Conservation (phyloP, 2,797 vertebrate genomes). For the Smutsia temminckii region DNA sequence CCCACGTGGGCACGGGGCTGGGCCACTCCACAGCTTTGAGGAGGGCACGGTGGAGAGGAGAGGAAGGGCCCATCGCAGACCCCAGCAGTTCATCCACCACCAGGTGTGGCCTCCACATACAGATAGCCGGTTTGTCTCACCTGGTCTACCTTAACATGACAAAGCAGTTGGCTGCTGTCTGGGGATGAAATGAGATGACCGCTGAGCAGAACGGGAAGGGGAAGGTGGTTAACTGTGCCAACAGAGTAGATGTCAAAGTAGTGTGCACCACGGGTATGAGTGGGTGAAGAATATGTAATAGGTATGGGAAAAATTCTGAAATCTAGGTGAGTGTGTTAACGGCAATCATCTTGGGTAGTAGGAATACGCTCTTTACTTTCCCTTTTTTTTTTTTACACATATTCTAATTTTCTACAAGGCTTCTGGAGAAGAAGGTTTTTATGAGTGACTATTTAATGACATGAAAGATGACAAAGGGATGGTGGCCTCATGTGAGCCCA, state of each 20-base stretch:
- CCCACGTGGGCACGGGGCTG: not conserved
- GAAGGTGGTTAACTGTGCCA: not conserved
- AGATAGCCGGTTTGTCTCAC: not conserved
- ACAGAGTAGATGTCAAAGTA: not conserved
- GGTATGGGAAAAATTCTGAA: not conserved
- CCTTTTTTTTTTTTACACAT: not conserved
- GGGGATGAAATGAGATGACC: not conserved
- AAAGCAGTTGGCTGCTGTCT: not conserved
- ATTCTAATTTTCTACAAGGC: constrained; percentile 33
- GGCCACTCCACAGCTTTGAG: not conserved
- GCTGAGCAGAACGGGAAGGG: not conserved
- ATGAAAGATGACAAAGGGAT: not conserved
- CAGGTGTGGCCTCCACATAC: constrained; percentile 16
- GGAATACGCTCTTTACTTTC: not conserved
- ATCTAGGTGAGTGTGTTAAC: not conserved
- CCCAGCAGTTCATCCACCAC: not conserved
- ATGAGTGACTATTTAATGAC: not conserved
- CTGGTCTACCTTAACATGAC: constrained; percentile 6
- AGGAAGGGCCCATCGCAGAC: not conserved
- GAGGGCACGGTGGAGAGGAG: not conserved
- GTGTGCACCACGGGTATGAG: not conserved
- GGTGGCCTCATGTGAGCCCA: not conserved
- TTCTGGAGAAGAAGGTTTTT: not conserved
- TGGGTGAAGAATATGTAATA: not conserved
- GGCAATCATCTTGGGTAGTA: not conserved